Base-by-base conservation (phyloP, 1,140 invertebrate species). In the Drosophila rufa region DNA sequence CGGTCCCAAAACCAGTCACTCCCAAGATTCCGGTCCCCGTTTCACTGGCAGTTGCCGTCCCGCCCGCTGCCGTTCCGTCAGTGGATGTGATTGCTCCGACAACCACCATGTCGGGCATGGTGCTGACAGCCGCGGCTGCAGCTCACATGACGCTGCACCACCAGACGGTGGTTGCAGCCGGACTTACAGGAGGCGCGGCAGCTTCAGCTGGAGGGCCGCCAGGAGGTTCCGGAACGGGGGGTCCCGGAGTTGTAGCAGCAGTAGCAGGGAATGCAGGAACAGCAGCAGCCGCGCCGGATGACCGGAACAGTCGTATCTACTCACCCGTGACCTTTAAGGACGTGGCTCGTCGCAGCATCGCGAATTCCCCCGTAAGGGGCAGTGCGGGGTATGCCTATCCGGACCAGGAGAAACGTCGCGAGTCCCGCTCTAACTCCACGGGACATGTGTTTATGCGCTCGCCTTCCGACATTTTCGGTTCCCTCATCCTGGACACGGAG, bases 271-370 rank as follows among this genome's bases (percentile, higher is more conserved):
- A 92, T 3, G 92, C 93, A 80, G 2, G 6, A 22, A 93, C 90
- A 70, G 86, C 89, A 4, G 92, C 93, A 4, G 93, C 93, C 85
- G 2, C 80, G 82, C 70, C 93, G 79, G 95, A 95, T 74, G 95
- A 95, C 59, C 93, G 95, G 57, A 79, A 66, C 19, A 85, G 76
- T 55, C 93, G 95, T 27, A 95, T 96, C 56, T 97, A 97, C 92
- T 97, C 96, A 0, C 97, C 97, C 0, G 96, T 97, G 38, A 97
- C 96, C 0, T 97, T 97, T 75, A 96, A 97, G 81, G 97, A 97
- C 85, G 96, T 97, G 1, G 96, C 96, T 0, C 93, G 95, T 7
- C 93, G 96, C 27, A 97, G 96, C 64, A 95, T 96, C 40, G 95
- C 95, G 0, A 96, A 95, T 91, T 97, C 96, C 0, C 96, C 96